Base-by-base conservation (phyloP, 2,797 vertebrate genomes). In the Cossypha niveicapilla region DNA sequence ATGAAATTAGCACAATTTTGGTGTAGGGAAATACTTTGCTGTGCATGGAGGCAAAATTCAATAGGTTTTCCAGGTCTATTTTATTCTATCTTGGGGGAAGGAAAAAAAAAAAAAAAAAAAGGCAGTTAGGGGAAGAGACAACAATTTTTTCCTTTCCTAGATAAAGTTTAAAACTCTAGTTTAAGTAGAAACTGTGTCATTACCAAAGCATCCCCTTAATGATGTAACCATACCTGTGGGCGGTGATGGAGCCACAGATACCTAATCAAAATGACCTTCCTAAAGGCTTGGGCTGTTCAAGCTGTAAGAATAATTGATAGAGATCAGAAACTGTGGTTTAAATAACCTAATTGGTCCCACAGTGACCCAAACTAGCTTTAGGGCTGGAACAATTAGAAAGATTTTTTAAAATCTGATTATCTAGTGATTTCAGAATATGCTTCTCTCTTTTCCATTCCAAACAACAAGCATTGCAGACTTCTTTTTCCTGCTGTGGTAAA, bases 311-410 rank as follows among this genome's bases (percentile, higher is more conserved):
- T 56, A 91, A 96, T 67, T 87, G 74, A 94, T 25, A 94, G 53
- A 61, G 67, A 94, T 89, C 84, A 95, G 78, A 93, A 95, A 91
- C 37, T 41, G 37, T 77, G 42, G 68, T 47, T 93, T 86, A 58
- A 95, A 86, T 86, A 93, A 87, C 56, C 78, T 95, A 96, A 94
- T 90, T 96, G 81, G 90, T 83, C 65, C 39, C 32, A 58, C 13
- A 89, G 86, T 80, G 61, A 65, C 65, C 42, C 65, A 93, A 93
- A 92, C 47, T 51, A 72, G 65, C 84, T 94, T 42, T 62, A 88
- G 84, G 88, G 86, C 5, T 88, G 25, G 25, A 94, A 75, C 86
- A 94, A 94, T 90, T 96, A 80, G 71, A 75, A 79, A 80, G 53
- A 60, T 56, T 83, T 90, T 90, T 94, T 4, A 7, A 53, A 76